Conservation (phyloP, 2,888 invertebrate genomes). For the Ornithoptera alexandrae region DNA sequence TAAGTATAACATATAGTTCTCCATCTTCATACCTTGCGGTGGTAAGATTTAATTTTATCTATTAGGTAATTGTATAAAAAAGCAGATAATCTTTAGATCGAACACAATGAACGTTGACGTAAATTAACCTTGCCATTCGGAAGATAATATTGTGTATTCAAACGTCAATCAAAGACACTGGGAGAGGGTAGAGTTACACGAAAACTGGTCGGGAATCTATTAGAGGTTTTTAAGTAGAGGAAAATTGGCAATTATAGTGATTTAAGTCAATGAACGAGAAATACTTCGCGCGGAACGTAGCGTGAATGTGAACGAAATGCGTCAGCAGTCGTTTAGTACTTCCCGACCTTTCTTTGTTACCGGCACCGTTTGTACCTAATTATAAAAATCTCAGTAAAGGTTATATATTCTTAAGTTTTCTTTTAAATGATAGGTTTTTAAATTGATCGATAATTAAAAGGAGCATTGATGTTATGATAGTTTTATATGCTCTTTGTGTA, state of each 20-base stretch:
- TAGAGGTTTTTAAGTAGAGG: constrained; percentile 55
- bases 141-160: constrained; percentile 44
- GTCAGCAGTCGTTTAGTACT: constrained; percentile 2
- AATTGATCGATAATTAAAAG: too few species aligned
- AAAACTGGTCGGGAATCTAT: constrained; percentile 45
- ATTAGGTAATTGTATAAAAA: background rate
- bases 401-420: too few species aligned
- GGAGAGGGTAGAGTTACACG: constrained; percentile 49
- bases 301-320: constrained; percentile 25
- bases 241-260: constrained; percentile 58
- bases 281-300: constrained; percentile 37
- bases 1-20: constrained; percentile 1
- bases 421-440: too few species aligned
- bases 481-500: too few species aligned
- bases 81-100: constrained; percentile 12
- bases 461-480: too few species aligned
- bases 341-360: background rate
- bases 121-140: constrained; percentile 40
- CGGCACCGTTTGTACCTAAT: background rate
- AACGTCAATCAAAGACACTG: constrained; percentile 51
- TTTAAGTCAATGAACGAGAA: constrained; percentile 59
- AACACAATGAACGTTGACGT: constrained; percentile 34
- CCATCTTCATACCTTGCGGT: background rate
- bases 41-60: background rate
- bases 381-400: background rate